These are phyloP conservation scores for Helicolenus hilgendorfi DNA, from an alignment of 2,797 vertebrate genomes.

Conservation along the genomic window DNA sequence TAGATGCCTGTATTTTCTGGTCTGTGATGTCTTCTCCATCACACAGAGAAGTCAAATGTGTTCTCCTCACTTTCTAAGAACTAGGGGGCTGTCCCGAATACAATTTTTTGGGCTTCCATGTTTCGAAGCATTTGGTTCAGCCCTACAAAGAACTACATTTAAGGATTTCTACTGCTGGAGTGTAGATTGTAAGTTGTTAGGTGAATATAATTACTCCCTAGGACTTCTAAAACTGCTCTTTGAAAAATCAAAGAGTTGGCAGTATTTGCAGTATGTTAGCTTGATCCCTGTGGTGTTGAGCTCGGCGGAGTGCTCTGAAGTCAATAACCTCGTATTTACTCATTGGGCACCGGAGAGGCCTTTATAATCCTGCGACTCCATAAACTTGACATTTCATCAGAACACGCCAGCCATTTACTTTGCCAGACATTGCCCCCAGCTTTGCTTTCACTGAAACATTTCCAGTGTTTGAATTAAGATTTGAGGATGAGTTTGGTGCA, in stretches of 20 bases:
- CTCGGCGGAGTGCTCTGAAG: constrained; percentile 58
- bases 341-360: constrained; percentile 24
- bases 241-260: constrained; percentile 40
- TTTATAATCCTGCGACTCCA: constrained; percentile 32
- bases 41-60: not conserved
- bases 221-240: constrained; percentile 38
- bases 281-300: constrained; percentile 50
- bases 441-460: constrained; percentile 39
- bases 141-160: not conserved
- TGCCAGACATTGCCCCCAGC: constrained; percentile 36
- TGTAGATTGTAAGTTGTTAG: constrained; percentile 2
- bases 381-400: constrained; percentile 63
- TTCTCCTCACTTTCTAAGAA: not conserved
- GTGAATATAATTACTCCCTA: constrained; percentile 25
- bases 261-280: constrained; percentile 37
- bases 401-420: constrained; percentile 47
- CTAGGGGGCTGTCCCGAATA: not conserved
- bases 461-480: constrained; percentile 64
- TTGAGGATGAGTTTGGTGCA: constrained; percentile 43
- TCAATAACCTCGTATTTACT: constrained; percentile 72
- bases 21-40: not conserved
- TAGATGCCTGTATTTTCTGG: not conserved
- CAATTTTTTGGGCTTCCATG: not conserved
- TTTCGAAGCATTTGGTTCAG: not conserved
- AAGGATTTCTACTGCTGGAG: not conserved